Percentiles rank a stretch among this genome's conserved stretches.
Conservation (phyloP, 1,140 invertebrate species). For the Andricus grossulariae region DNA sequence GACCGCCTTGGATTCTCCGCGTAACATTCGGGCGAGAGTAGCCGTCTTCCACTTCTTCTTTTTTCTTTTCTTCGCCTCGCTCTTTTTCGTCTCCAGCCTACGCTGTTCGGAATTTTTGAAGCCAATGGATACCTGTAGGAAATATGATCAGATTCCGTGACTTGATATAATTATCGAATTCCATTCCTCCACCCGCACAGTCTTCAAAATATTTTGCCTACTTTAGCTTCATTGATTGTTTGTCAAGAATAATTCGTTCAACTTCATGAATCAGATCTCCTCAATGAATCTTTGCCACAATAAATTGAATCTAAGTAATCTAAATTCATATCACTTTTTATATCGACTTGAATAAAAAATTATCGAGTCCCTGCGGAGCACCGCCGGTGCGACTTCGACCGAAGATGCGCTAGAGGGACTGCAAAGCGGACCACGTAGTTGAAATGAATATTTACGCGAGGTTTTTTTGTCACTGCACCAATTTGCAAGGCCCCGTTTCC, state of each 20-base stretch:
- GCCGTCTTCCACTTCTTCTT: conserved; percentile 27
- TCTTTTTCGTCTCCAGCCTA: conserved; percentile 40
- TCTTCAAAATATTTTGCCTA: too few relatives aligned
- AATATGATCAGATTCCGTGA: conserved; percentile 47
- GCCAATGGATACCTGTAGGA: conserved; percentile 40
- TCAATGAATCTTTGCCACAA: not conserved
- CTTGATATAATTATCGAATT: not conserved
- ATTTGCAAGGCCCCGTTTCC: conserved; percentile 58
- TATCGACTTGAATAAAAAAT: not conserved
- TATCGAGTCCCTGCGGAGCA: not conserved
- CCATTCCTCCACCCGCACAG: not conserved
- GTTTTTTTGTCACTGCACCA: conserved; percentile 54
- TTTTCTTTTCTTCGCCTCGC: conserved; percentile 7
- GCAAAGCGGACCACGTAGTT: conserved; percentile 36
- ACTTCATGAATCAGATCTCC: too few relatives aligned
- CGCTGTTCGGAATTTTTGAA: conserved; percentile 33
- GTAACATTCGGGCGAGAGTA: conserved; percentile 60
- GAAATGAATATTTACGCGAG: conserved; percentile 50
- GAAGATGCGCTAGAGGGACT: not conserved
- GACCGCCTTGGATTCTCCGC: conserved; percentile 64
- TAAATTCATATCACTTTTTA: conserved; percentile 11
- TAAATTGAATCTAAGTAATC: conserved; percentile 22
- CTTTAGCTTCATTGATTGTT: not conserved
- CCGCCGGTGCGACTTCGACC: too few relatives aligned
- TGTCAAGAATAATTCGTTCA: not conserved